Evolutionary conservation across 2,797 vertebrate species (phyloP), one percentile per base, ranked within the genome.

Genomic region (Denticeps clupeoides): DNA sequence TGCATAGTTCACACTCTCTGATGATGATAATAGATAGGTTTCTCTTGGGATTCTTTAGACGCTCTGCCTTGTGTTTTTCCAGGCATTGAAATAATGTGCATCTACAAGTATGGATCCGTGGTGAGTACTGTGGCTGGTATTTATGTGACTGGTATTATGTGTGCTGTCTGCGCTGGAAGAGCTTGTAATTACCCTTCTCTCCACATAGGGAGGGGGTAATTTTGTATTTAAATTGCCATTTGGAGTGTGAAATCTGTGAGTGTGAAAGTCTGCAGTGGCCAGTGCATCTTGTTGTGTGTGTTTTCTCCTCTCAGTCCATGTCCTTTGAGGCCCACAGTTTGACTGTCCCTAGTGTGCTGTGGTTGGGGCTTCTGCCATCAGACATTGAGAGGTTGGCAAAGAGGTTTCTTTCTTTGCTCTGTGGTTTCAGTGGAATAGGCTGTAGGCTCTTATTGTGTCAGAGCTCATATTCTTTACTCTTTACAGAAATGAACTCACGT

Each of bases 21-120:
- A n/a, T n/a, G n/a, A n/a, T n/a, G n/a, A n/a, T n/a, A n/a, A n/a
- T n/a, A n/a, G n/a, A n/a, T n/a, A n/a, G n/a, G n/a, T n/a, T n/a
- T n/a, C n/a, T n/a, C n/a, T n/a, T n/a, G n/a, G n/a, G 22, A 23
- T 70, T 57, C 64, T 53, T 73, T 32, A 41, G 9, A 52, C 15
- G 54, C 16, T 51, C 8, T 45, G 49, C 41, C 44, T 18, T 24
- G 51, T 54, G 60, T 62, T 68, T 77, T 65, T 68, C 52, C 74
- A 99, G 95, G 95, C 71, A 80, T 99, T 62, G 95, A 99, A 81
- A 99, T 99, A 68, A 92, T 97, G 93, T 94, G 87, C 12, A 74
- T 97, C 82, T 99, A 97, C 82, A 99, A 99, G 65, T 98, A 98
- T 1, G 95, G 95, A 65, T 99, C 95, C 47, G 64, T 84, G 87